These are phyloP conservation scores for Plecotus auritus DNA, from an alignment of 2,113 vertebrate genomes.

Conservation along the genomic window DNA sequence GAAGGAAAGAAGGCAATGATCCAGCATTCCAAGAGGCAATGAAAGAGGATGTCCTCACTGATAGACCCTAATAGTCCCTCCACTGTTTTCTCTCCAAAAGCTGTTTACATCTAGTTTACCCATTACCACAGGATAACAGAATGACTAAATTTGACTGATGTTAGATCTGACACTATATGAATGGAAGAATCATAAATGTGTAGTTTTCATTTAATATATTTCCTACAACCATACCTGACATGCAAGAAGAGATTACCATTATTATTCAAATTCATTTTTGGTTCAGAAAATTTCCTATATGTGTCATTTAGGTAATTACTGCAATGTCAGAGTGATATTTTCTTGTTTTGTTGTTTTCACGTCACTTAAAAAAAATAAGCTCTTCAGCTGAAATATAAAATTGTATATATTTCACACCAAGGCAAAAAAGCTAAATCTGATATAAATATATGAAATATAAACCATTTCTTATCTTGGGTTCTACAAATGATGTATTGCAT, in stretches of 20 bases:
- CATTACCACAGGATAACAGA: neutral
- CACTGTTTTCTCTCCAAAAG: neutral
- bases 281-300: neutral
- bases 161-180: neutral
- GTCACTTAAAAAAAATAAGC: neutral
- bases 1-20: neutral
- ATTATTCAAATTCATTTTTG: conserved; percentile 2
- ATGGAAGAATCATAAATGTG: neutral
- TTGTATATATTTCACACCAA: neutral
- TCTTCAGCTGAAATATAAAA: conserved; percentile 20
- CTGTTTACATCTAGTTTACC: neutral
- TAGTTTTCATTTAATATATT: neutral
- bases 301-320: neutral
- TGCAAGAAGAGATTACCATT: neutral
- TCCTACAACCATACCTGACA: neutral
- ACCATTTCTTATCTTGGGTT: neutral
- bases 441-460: neutral
- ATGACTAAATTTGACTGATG: neutral
- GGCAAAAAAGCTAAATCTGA: neutral
- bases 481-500: neutral
- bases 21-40: neutral
- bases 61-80: neutral
- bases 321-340: neutral
- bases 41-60: neutral
- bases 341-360: neutral